These are phyloP conservation scores for Temnothorax longispinosus DNA, from an alignment of 1,140 invertebrate genomes.

Conservation along the genomic window DNA sequence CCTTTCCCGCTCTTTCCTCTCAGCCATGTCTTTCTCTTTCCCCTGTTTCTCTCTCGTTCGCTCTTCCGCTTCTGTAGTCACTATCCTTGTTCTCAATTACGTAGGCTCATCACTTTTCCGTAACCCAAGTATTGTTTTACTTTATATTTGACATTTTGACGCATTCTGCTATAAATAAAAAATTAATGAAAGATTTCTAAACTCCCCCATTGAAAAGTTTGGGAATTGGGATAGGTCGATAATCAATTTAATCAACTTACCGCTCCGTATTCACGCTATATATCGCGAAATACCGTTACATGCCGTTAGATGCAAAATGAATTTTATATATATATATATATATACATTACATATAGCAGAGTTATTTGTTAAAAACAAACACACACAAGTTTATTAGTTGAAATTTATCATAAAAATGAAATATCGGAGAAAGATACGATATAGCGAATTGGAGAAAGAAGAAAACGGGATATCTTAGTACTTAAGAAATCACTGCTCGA, in stretches of 20 bases:
- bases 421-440: background rate
- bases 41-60: background rate
- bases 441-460: background rate
- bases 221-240: background rate
- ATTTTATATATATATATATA: background rate
- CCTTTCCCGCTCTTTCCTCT: conserved; percentile 13
- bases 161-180: background rate
- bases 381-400: background rate
- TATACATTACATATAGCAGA: background rate
- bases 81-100: conserved; percentile 34
- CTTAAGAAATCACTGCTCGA: background rate
- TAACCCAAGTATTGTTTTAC: conserved; percentile 53
- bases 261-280: background rate
- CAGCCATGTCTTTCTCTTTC: conserved; percentile 9
- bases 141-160: conserved; percentile 40
- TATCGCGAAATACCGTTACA: conserved; percentile 4
- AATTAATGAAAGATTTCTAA: conserved; percentile 44
- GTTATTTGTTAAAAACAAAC: background rate
- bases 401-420: background rate
- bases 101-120: conserved; percentile 29
- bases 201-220: background rate
- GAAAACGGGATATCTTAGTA: background rate
- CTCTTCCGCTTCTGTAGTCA: conserved; percentile 37
- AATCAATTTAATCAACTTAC: conserved; percentile 39
- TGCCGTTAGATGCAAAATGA: background rate